Evolutionary conservation across 2,888 invertebrate species (phyloP).

Genomic region (Chalcis sispes): DNA sequence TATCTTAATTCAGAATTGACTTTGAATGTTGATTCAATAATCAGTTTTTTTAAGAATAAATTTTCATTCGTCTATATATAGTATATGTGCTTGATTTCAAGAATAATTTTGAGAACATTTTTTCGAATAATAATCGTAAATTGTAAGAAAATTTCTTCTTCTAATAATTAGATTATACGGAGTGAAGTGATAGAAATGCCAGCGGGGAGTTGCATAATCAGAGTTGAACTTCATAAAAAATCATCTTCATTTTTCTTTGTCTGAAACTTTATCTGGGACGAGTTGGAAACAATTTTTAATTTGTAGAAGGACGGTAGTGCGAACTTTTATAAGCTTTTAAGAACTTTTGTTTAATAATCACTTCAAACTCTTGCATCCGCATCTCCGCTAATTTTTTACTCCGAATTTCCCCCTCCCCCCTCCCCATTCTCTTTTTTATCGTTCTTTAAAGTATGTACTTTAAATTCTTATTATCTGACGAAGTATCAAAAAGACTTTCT

Average conservation of each 20-base stretch:
- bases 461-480: no score
- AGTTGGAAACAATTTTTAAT: slow-evolving; percentile 45
- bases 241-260: slow-evolving; percentile 21
- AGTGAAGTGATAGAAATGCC: background rate
- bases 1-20: no score
- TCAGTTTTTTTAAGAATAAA: no score
- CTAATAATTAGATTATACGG: background rate
- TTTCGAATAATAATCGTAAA: no score
- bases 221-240: slow-evolving; percentile 47
- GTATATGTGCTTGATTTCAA: no score
- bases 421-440: no score
- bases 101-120: no score
- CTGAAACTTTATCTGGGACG: slow-evolving; percentile 1
- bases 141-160: background rate
- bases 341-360: slow-evolving; percentile 41
- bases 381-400: background rate
- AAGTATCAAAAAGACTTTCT: no score
- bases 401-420: no score
- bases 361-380: slow-evolving; percentile 17
- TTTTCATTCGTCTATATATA: no score
- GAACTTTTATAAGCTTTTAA: slow-evolving; percentile 43
- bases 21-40: no score
- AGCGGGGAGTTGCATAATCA: slow-evolving; percentile 36
- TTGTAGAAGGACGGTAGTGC: slow-evolving; percentile 12
- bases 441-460: no score